Percentiles rank a stretch among this genome's conserved stretches.
Conservation (phyloP, 2,888 invertebrate species). For the Holacanthella duospinosa region DNA sequence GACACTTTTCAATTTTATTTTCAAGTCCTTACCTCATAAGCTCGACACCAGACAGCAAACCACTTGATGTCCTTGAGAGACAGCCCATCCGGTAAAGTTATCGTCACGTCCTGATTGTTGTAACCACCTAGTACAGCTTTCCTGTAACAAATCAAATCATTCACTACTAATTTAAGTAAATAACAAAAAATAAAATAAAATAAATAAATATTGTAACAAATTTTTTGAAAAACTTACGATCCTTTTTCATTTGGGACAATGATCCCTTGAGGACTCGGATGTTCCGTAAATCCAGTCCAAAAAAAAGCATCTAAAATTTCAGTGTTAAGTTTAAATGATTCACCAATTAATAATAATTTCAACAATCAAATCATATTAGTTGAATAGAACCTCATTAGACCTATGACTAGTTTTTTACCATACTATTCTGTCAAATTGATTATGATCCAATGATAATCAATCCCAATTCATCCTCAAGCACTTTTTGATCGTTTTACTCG, state of each 20-base stretch:
- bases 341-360: too few relatives aligned
- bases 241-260: slow-evolving; percentile 75
- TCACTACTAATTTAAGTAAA: too few relatives aligned
- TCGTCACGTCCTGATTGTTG: slow-evolving; percentile 66
- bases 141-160: too few relatives aligned
- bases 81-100: slow-evolving; percentile 77
- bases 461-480: too few relatives aligned
- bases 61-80: slow-evolving; percentile 70
- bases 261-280: slow-evolving; percentile 57
- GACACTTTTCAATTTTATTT: neutral
- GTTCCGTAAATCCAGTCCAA: slow-evolving; percentile 66
- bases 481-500: too few relatives aligned
- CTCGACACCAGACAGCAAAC: slow-evolving; percentile 87
- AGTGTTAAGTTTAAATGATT: too few relatives aligned
- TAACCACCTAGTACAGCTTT: slow-evolving; percentile 66
- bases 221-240: slow-evolving; percentile 44
- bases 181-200: slow-evolving; percentile 12
- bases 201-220: neutral
- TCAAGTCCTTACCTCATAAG: slow-evolving; percentile 59
- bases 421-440: too few relatives aligned
- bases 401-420: too few relatives aligned
- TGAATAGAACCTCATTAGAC: too few relatives aligned
- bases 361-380: too few relatives aligned
- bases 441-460: too few relatives aligned
- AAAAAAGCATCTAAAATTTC: slow-evolving; percentile 68